Percentiles rank a stretch among this genome's conserved stretches.
Conservation (phyloP, 1,140 invertebrate species). For the Lordiphosa stackelbergi region DNA sequence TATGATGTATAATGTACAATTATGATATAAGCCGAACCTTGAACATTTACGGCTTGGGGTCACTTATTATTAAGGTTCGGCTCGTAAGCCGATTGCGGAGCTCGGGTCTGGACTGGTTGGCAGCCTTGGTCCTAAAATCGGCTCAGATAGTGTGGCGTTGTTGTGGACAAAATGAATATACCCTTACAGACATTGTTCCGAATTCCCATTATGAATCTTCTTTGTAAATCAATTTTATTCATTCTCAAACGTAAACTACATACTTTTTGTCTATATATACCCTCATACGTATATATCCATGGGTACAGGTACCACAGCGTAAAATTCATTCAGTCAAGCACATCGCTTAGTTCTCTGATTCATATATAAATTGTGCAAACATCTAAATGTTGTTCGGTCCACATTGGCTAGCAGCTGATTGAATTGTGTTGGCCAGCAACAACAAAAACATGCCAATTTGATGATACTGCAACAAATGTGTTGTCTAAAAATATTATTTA, state of each 20-base stretch:
- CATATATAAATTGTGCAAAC: conserved; percentile 7
- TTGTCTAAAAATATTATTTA: conserved; percentile 67
- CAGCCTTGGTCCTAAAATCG: no score
- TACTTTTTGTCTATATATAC: conserved; percentile 17
- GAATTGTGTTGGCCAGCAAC: conserved; percentile 70
- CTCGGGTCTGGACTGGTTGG: no score
- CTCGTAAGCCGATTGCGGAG: no score
- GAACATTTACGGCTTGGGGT: no score
- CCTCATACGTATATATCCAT: conserved; percentile 8
- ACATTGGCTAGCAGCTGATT: conserved; percentile 63
- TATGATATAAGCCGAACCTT: no score
- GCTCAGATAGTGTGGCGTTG: no score
- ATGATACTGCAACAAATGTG: conserved; percentile 73
- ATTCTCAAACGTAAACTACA: conserved; percentile 20
- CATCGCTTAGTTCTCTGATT: conserved; percentile 11
- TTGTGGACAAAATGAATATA: no score
- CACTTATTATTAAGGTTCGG: no score
- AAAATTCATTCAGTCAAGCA: conserved; percentile 50
- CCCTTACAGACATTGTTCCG: no score
- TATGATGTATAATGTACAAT: no score
- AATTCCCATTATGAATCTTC: no score
- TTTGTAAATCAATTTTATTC: conserved; percentile 10
- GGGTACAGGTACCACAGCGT: conserved; percentile 18
- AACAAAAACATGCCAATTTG: conserved; percentile 72
- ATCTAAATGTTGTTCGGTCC: conserved; percentile 17